Evolutionary conservation across 2,797 vertebrate genomes (phyloP).

Genomic region (Nothura maculosa): DNA sequence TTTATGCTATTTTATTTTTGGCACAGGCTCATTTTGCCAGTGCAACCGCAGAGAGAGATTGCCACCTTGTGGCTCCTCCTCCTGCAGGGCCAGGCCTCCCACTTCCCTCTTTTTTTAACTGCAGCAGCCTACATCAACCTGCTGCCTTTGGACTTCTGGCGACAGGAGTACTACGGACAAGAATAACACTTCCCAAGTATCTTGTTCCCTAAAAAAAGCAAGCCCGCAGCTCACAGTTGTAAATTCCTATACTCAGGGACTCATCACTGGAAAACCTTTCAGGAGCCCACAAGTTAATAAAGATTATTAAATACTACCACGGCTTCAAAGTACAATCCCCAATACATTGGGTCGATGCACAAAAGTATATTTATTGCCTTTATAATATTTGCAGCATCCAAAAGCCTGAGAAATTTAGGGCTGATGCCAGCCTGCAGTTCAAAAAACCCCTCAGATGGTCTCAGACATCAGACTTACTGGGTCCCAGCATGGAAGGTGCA

Average conservation of each 20-base stretch:
- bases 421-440: neutral
- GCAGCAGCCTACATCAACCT: neutral
- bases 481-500: neutral
- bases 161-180: neutral
- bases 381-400: neutral
- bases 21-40: neutral
- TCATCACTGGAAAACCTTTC: neutral
- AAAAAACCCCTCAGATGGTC: neutral
- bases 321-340: neutral
- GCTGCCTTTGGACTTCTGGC: neutral
- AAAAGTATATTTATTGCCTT: neutral
- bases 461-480: neutral
- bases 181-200: neutral
- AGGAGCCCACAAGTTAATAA: neutral
- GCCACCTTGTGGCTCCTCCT: constrained; percentile 74
- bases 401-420: neutral
- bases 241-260: neutral
- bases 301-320: neutral
- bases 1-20: neutral
- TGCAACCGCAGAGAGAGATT: constrained; percentile 47
- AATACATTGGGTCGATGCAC: neutral
- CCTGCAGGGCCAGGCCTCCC: neutral
- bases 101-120: neutral
- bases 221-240: neutral
- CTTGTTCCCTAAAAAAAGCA: neutral